Evolutionary conservation across 1,140 invertebrate species (phyloP).

Genomic region (Teleogryllus occipitalis): DNA sequence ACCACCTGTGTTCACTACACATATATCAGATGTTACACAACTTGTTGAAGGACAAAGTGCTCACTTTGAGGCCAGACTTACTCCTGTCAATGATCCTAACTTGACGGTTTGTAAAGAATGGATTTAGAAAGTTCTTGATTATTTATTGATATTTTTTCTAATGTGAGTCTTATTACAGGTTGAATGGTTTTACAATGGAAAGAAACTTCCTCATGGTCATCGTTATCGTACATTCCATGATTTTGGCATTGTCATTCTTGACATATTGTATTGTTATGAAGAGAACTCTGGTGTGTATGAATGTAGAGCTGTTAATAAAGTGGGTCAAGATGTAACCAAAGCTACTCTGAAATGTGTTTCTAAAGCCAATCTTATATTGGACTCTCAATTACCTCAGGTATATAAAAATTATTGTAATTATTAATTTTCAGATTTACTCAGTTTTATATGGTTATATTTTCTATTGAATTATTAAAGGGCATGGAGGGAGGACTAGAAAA

Average conservation of each 20-base stretch:
- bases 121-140: neutral
- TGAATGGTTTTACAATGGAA: constrained; percentile 91
- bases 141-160: constrained; percentile 11
- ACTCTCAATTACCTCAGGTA: constrained; percentile 85
- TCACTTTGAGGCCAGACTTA: constrained; percentile 86
- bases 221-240: constrained; percentile 94
- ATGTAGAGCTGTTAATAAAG: constrained; percentile 83
- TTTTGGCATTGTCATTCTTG: constrained; percentile 92
- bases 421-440: neutral
- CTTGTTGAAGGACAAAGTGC: constrained; percentile 87
- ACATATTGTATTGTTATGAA: constrained; percentile 93
- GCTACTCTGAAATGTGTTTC: constrained; percentile 78
- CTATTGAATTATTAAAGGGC: constrained; percentile 45
- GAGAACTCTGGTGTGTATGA: constrained; percentile 93
- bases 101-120: constrained; percentile 43
- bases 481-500: constrained; percentile 90
- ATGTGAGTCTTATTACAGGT: constrained; percentile 47
- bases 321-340: constrained; percentile 80
- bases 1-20: constrained; percentile 84
- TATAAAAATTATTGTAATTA: constrained; percentile 22
- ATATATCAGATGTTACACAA: constrained; percentile 70
- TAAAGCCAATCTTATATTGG: constrained; percentile 85
- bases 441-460: neutral
- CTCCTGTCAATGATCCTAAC: constrained; percentile 85
- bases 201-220: constrained; percentile 84